Evolutionary conservation across 2,888 invertebrate genomes (phyloP).

Genomic region (Teleiodes luculella): DNA sequence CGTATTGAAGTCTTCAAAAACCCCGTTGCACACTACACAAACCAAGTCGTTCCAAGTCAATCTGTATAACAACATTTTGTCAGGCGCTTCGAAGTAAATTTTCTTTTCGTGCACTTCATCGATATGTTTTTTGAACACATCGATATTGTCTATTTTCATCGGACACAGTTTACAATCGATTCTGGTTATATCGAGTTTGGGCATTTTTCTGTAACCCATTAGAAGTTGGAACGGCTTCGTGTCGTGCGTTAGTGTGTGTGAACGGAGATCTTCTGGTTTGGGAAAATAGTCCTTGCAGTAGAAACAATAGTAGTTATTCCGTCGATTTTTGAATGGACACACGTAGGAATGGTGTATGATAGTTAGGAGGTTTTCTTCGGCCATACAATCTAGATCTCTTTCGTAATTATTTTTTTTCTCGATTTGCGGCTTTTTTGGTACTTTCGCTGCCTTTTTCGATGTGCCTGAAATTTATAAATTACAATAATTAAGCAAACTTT

Average conservation of each 20-base stretch:
- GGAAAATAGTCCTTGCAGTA: conserved; percentile 70
- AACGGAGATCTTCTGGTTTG: conserved; percentile 63
- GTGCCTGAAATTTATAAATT: conserved; percentile 13
- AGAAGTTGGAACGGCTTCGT: conserved; percentile 65
- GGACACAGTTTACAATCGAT: conserved; percentile 64
- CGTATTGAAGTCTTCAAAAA: conserved; percentile 64
- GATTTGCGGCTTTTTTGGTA: conserved; percentile 42
- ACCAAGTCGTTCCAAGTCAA: conserved; percentile 66
- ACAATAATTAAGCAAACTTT: background rate
- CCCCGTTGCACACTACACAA: conserved; percentile 66
- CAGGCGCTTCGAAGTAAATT: conserved; percentile 66
- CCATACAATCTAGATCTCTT: conserved; percentile 66
- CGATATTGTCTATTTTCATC: conserved; percentile 55
- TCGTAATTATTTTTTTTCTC: conserved; percentile 64
- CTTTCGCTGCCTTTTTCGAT: conserved; percentile 26
- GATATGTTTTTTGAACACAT: conserved; percentile 59
- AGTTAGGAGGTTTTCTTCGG: conserved; percentile 63
- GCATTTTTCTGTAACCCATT: conserved; percentile 70
- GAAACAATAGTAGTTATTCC: conserved; percentile 70
- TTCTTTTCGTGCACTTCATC: conserved; percentile 59
- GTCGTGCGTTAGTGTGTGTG: conserved; percentile 63
- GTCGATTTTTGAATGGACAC: conserved; percentile 64
- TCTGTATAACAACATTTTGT: conserved; percentile 58
- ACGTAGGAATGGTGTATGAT: conserved; percentile 68
- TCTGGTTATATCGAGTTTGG: conserved; percentile 64